Evolutionary conservation across 2,113 vertebrate species (phyloP), one percentile per base, ranked within the genome.

Genomic region (Suncus etruscus): DNA sequence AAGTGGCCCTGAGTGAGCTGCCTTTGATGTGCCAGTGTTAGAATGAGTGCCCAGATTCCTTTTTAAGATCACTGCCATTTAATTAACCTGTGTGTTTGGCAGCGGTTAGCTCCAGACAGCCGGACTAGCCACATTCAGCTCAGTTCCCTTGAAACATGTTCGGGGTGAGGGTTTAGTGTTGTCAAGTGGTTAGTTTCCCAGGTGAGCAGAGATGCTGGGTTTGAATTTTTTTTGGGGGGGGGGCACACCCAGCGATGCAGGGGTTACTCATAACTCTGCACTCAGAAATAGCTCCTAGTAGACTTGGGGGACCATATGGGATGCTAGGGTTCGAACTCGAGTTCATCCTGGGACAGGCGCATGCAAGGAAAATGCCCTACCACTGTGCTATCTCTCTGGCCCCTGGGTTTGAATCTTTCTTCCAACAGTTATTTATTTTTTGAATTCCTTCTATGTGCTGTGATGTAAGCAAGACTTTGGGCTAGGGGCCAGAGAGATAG

Each of bases 81-180:
- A 91, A 95, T 94, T 94, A 94, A 92, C 95, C 77, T 94, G 79
- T 74, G 32, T n/a, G 50, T 83, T 39, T 31, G 20, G 63, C 54
- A 91, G 74, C 63, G 51, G 32, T 90, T 82, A 79, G 45, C 72
- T 78, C 22, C 54, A 75, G 91, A 69, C 70, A 45, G 87, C 83
- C 91, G 70, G 61, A 47, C 65, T 83, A 94, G 24, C 31, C 65
- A 31, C 79, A 54, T 7, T 22, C 29, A 54, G 65, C 65, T 4
- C 10, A n/a, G n/a, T 78, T 68, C 61, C 20, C 70, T 75, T 75
- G 58, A 2, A 9, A 15, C 25, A 0, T 70, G 22, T 47, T n/a
- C 0, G 0, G 22, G 54, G 54, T 63, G 15, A 69, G 45, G 81
- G 48, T 31, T 65, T 3, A 70, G 77, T 76, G 29, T 4, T 51